A percentile compares a stretch with the other conserved stretches of the same genome.
These are phyloP conservation scores for Teleogryllus occipitalis DNA, from an alignment of 1,140 invertebrate genomes.

Conservation along the genomic window DNA sequence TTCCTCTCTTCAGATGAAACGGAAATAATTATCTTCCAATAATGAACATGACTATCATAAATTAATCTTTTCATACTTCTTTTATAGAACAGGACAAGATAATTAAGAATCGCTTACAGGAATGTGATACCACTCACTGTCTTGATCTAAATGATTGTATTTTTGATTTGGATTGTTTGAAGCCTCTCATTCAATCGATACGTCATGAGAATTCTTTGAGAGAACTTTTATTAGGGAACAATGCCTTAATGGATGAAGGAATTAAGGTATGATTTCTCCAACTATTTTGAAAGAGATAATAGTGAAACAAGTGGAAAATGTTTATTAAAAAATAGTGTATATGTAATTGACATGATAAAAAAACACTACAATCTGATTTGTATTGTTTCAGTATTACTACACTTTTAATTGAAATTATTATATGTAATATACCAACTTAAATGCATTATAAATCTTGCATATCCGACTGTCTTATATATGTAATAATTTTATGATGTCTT, in stretches of 20 bases:
- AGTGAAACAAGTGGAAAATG: no score
- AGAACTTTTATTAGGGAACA: background rate
- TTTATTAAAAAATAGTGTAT: no score
- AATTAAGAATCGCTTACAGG: background rate
- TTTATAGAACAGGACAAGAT: background rate
- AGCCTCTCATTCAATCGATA: background rate
- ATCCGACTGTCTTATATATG: no score
- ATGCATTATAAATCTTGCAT: no score
- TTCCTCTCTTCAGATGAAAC: background rate
- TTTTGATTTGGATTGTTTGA: background rate
- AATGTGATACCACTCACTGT: background rate
- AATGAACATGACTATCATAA: background rate
- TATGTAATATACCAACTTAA: no score
- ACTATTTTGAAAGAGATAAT: no score
- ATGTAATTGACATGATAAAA: no score
- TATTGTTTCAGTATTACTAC: no score
- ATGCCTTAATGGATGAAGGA: background rate
- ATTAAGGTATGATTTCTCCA: background rate
- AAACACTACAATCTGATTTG: no score
- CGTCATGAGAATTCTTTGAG: background rate
- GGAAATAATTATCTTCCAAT: background rate
- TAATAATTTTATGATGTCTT: no score
- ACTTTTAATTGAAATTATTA: no score
- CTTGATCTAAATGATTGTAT: background rate
- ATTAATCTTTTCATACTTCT: background rate